These are phyloP conservation scores for Rhagoletis zephyria DNA, from an alignment of 1,140 invertebrate genomes.

Conservation along the genomic window DNA sequence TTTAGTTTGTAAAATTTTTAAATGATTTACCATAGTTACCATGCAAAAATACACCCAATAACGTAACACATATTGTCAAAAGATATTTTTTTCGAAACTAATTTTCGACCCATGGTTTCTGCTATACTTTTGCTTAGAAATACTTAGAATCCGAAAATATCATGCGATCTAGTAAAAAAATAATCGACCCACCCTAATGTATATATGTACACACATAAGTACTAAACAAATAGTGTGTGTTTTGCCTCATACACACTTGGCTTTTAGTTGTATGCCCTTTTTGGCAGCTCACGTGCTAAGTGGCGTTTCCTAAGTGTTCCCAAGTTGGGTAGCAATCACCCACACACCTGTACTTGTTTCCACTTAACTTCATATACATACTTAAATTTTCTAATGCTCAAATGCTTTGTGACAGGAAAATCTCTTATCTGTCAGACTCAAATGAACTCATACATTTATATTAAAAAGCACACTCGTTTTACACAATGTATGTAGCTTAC, in stretches of 20 bases:
- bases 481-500: background rate
- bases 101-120: too few relatives aligned
- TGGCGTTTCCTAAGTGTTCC: conserved; percentile 13
- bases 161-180: too few relatives aligned
- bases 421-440: conserved; percentile 37
- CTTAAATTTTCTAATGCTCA: background rate
- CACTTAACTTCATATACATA: background rate
- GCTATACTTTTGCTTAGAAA: too few relatives aligned
- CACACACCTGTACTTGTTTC: conserved; percentile 18
- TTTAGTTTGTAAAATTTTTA: too few relatives aligned
- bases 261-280: background rate
- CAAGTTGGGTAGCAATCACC: background rate
- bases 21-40: too few relatives aligned
- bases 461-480: background rate
- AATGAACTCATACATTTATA: conserved; percentile 13
- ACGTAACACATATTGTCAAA: too few relatives aligned
- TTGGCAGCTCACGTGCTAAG: conserved; percentile 17
- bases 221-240: background rate
- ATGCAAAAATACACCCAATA: too few relatives aligned
- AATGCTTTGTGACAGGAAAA: conserved; percentile 25
- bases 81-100: too few relatives aligned
- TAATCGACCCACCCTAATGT: too few relatives aligned
- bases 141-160: too few relatives aligned
- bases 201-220: background rate
- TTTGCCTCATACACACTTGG: background rate